Base-by-base conservation (phyloP, 2,888 invertebrate genomes). In the Rhogogaster chlorosoma region DNA sequence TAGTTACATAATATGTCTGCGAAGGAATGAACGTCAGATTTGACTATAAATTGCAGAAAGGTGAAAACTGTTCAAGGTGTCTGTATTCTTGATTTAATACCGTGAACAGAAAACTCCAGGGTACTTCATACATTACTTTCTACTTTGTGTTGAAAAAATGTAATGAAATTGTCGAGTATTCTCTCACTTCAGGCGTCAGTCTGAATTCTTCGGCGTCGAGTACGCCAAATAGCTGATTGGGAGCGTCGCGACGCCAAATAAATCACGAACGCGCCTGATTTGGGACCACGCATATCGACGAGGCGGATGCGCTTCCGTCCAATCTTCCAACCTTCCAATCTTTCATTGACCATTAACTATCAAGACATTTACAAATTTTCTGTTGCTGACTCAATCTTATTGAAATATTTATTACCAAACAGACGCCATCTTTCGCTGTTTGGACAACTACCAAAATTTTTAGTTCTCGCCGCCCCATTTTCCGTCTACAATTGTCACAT, bases 171-270 rank as follows among this genome's bases (percentile, higher is more conserved):
- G 77, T 77, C 80, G 61, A 38, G 80, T 26, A 64, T 80, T 80
- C 80, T 64, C 61, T 61, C 61, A 61, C 61, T 80, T 42, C 38
- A 61, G 80, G 80, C 80, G 80, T 57, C 80, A 61, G 80, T 80
- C 80, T 64, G 57, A 64, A 61, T 80, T 38, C 26, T 38, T 80
- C 80, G 80, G 80, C 80, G 80, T 61, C 80, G 80, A 36, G 26
- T 80, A 61, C n/a, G 61, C 80, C n/a, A n/a, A n/a, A 80, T 80
- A 80, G 61, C 80, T 80, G 80, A n/a, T n/a, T n/a, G n/a, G n/a
- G n/a, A 61, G 80, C 80, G 80, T 80, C 80, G 80, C 80, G 80
- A 80, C 80, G 80, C 80, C 49, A n/a, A 83, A 70, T 57, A 67
- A 70, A 83, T 45, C 70, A 70, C 29, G 26, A 32, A 83, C 26